phyloP scores from a whole-genome alignment of 2,113 vertebrate genomes.

The Passer montanus region DNA sequence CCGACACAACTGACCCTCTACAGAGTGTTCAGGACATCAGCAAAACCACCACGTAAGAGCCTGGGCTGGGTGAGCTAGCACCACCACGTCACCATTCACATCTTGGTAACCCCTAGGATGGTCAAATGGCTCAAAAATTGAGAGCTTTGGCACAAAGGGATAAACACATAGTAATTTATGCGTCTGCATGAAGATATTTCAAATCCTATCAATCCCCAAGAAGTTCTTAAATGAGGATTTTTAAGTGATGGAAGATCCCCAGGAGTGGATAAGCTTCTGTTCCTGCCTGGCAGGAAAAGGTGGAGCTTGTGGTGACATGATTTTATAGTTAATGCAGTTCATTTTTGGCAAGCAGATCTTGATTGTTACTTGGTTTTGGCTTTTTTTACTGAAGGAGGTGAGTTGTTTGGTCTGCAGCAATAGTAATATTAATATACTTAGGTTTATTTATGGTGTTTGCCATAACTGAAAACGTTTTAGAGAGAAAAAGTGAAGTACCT shows the following conservation, averaged over 20 bases:
- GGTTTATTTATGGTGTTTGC: not conserved
- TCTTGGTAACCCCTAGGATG: not conserved
- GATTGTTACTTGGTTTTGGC: not conserved
- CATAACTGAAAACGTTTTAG: not conserved
- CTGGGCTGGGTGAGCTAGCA: not conserved
- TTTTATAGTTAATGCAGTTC: not conserved
- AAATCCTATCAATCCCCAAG: not conserved
- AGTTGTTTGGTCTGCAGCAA: not conserved
- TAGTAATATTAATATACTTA: not conserved
- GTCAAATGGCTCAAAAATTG: not conserved
- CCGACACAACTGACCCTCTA: constrained; percentile 91
- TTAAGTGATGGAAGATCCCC: not conserved
- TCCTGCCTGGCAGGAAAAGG: not conserved
- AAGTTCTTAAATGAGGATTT: not conserved
- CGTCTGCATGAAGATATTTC: not conserved
- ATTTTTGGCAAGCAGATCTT: not conserved
- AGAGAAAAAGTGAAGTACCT: not conserved
- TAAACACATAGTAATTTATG: not conserved
- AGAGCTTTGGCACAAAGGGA: not conserved
- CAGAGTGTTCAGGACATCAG: constrained; percentile 97
- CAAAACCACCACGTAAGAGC: constrained; percentile 94
- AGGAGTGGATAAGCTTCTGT: not conserved
- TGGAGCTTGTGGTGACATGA: not conserved
- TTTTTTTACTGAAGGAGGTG: not conserved
- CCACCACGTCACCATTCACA: not conserved